Evolutionary conservation across 1,140 invertebrate species (phyloP), one percentile per base, ranked within the genome.

Genomic region (Bombus waltoni): DNA sequence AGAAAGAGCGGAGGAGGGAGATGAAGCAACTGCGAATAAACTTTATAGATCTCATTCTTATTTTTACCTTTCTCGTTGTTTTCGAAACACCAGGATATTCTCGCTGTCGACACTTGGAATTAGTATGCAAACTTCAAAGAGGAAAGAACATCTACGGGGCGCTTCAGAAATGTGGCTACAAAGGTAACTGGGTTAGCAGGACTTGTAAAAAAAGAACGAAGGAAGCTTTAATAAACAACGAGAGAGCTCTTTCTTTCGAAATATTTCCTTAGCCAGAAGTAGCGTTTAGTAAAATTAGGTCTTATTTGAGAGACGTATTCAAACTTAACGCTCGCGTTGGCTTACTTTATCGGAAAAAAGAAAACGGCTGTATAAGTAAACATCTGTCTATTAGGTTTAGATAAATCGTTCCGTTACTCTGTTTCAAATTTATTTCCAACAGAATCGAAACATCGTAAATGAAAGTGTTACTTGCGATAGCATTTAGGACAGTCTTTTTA

Each of bases 221-320:
- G 40, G n/a, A 72, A 72, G 70, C 25, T 72, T 42, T 72, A 72
- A 72, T 72, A 72, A 72, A 72, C 70, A 42, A 1, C 2, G 11
- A 15, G 13, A 28, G 40, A 13, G 5, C 40, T 72, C 28, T 42
- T 42, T n/a, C 70, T 42, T 15, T 15, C 22, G 35, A 38, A 72
- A n/a, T 42, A 72, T 72, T 72, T n/a, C 6, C 28, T 15, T 15
- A 6, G 10, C 10, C 42, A 18, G 6, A n/a, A 42, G 70, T 28
- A 42, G 11, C 70, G 28, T 42, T 70, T 70, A 42, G 5, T 0
- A 13, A 72, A 42, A 72, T 72, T 42, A n/a, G 11, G 70, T 42
- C 11, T 42, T 42, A n/a, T 42, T 40, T 40, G 4, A 5, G 0
- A 42, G 40, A 13, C 3, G 25, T 28, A 38, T 71, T 42, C 70